Evolutionary conservation across 2,797 vertebrate species (phyloP).

Genomic region (Meda fulgida): DNA sequence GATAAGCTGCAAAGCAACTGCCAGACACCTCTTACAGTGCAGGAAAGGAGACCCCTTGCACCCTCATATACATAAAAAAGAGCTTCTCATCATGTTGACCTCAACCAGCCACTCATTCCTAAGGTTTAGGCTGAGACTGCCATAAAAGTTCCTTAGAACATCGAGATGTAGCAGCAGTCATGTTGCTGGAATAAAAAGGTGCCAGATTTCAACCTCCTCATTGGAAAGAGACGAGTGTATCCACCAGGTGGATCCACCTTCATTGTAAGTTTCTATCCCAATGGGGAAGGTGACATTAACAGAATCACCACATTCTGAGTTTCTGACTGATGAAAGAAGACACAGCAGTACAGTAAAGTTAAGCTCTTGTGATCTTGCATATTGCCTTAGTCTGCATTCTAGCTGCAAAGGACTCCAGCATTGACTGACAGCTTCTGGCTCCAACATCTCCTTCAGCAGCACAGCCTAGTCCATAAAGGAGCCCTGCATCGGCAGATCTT

Average conservation of each 20-base stretch:
- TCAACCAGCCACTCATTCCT: background rate
- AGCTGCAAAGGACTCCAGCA: background rate
- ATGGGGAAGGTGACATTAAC: background rate
- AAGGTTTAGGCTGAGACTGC: background rate
- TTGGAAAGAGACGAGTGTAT: background rate
- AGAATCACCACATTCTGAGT: background rate
- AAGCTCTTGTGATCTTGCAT: background rate
- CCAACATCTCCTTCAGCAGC: background rate
- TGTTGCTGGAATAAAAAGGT: background rate
- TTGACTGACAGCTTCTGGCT: background rate
- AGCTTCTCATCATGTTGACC: too few relatives aligned
- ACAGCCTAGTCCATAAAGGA: background rate
- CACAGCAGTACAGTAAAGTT: constrained; percentile 3
- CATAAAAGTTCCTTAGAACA: background rate
- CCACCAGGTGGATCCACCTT: background rate
- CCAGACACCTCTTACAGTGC: too few relatives aligned
- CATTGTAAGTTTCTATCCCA: background rate
- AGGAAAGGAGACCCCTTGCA: too few relatives aligned
- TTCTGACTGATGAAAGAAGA: background rate
- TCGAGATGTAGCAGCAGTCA: background rate
- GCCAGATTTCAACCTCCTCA: background rate
- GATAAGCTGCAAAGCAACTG: too few relatives aligned
- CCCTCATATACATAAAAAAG: too few relatives aligned
- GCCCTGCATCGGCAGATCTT: background rate
- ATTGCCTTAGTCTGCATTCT: background rate